These are phyloP conservation scores for Tuta absoluta DNA, from an alignment of 2,888 invertebrate species.

Conservation along the genomic window DNA sequence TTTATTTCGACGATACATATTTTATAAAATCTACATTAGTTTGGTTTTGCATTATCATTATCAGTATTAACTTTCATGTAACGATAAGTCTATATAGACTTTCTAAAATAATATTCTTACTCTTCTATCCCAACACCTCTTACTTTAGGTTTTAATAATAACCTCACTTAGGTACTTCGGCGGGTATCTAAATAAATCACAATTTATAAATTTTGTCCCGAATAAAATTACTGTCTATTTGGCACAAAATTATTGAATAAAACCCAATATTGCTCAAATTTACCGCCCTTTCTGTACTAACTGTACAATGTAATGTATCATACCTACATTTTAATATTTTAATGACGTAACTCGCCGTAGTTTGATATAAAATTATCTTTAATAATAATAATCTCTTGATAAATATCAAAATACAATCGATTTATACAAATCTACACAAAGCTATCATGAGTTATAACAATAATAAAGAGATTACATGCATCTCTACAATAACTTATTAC, in stretches of 20 bases:
- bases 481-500: conserved; percentile 20
- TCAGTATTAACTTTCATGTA: conserved; percentile 46
- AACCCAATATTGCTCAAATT: conserved; percentile 35
- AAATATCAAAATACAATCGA: conserved; percentile 17
- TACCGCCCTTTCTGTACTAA: conserved; percentile 34
- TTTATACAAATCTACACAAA: conserved; percentile 25
- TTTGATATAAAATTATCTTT: conserved; percentile 16
- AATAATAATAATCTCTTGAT: conserved; percentile 27
- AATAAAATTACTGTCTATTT: conserved; percentile 75
- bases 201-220: conserved; percentile 70
- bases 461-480: conserved; percentile 7
- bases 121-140: conserved; percentile 60
- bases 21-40: conserved; percentile 71
- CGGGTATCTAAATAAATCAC: conserved; percentile 54
- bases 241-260: conserved; percentile 70
- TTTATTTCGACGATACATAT: conserved; percentile 46
- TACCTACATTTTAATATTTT: not conserved
- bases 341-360: conserved; percentile 38
- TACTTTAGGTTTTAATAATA: conserved; percentile 46
- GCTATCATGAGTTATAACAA: not conserved
- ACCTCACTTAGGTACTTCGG: conserved; percentile 56
- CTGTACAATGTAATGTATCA: conserved; percentile 27
- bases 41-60: conserved; percentile 67
- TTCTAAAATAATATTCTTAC: conserved; percentile 38
- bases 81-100: conserved; percentile 67